Conservation (phyloP, 2,888 invertebrate species). For the Osmoderma eremita region DNA sequence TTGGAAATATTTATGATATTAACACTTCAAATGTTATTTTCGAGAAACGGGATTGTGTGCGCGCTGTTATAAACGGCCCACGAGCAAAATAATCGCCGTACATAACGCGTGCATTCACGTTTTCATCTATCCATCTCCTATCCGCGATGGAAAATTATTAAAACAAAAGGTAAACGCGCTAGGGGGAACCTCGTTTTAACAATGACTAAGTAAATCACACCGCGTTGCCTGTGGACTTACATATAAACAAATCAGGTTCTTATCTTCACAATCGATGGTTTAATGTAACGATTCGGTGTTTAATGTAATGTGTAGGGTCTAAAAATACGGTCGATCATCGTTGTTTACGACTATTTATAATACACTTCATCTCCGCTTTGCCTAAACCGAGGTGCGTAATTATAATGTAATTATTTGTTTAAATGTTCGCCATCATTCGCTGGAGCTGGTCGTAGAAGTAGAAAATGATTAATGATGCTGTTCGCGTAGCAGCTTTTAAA, state of each 20-base stretch:
- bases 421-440: neutral
- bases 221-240: no score
- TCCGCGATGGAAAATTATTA: neutral
- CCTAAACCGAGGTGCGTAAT: neutral
- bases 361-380: no score
- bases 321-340: constrained; percentile 2
- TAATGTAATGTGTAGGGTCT: neutral
- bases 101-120: no score
- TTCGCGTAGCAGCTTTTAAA: constrained; percentile 6
- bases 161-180: neutral
- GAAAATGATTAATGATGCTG: constrained; percentile 16
- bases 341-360: neutral
- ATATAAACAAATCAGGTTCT: constrained; percentile 2
- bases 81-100: neutral
- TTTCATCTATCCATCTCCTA: no score
- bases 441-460: neutral
- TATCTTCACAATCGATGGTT: neutral
- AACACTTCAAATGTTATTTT: constrained; percentile 7
- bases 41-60: no score
- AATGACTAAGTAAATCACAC: constrained; percentile 10
- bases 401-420: constrained; percentile 9
- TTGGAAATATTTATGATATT: constrained; percentile 15
- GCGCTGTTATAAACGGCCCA: neutral
- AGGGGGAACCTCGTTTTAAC: constrained; percentile 2
- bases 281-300: neutral